Conservation (phyloP, 1,140 invertebrate species). For the Apis mellifera region Amel_HAv3.1 CM009935.2:3081001-3081500, state of each 20-base stretch:
- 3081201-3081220: slow-evolving; percentile 44
- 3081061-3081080: background rate
- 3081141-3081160: background rate
- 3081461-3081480: background rate
- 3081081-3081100: background rate
- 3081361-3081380: background rate
- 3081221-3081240: background rate
- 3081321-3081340: slow-evolving; percentile 17
- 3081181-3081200: slow-evolving; percentile 28
- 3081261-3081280: slow-evolving; percentile 3
- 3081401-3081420: no score
- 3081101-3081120: background rate
- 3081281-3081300: background rate
- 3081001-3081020: slow-evolving; percentile 51
- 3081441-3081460: background rate
- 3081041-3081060: background rate
- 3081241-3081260: background rate
- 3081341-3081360: background rate
- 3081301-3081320: slow-evolving; percentile 3
- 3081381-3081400: background rate
- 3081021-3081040: background rate
- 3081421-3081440: background rate
- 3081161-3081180: slow-evolving; percentile 33
- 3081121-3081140: no score
- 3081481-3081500: no score